Percentiles rank a stretch among this genome's conserved stretches.
phyloP scores from a whole-genome alignment of 2,113 vertebrate species.

The Brachyhypopomus gauderio region DNA sequence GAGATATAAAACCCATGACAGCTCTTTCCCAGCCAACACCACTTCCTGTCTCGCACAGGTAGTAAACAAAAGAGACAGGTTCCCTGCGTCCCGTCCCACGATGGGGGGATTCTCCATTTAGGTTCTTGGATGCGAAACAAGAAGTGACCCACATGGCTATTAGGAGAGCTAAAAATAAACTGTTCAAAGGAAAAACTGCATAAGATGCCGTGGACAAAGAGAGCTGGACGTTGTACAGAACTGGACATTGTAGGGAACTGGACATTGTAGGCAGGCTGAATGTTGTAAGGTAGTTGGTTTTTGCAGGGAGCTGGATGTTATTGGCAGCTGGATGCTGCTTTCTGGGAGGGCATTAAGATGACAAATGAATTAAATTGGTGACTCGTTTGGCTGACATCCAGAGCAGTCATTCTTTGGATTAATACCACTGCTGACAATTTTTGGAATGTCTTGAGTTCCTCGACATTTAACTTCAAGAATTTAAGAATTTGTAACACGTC shows the following conservation, averaged over 20 bases:
- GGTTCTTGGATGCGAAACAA: not conserved
- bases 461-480: not conserved
- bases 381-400: not conserved
- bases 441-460: not conserved
- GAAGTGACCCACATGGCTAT: not conserved
- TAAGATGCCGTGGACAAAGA: not conserved
- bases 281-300: too few species aligned
- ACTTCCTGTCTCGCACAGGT: conserved; percentile 51
- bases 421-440: not conserved
- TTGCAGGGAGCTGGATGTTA: too few species aligned
- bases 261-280: too few species aligned
- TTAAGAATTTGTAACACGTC: not conserved
- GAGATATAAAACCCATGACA: conserved; percentile 41
- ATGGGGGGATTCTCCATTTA: conserved; percentile 9
- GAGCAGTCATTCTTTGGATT: not conserved
- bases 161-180: not conserved
- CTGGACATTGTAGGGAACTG: too few species aligned
- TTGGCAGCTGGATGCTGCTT: too few species aligned
- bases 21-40: conserved; percentile 46
- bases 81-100: conserved; percentile 7
- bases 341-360: not conserved
- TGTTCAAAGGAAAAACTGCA: not conserved
- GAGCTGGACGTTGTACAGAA: not conserved
- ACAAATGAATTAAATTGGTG: too few species aligned
- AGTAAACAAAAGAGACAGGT: conserved; percentile 34